Percentiles rank a stretch among this genome's conserved stretches.
These are phyloP conservation scores for Phoebastria nigripes DNA, from an alignment of 2,797 vertebrate species.

Conservation along the genomic window DNA sequence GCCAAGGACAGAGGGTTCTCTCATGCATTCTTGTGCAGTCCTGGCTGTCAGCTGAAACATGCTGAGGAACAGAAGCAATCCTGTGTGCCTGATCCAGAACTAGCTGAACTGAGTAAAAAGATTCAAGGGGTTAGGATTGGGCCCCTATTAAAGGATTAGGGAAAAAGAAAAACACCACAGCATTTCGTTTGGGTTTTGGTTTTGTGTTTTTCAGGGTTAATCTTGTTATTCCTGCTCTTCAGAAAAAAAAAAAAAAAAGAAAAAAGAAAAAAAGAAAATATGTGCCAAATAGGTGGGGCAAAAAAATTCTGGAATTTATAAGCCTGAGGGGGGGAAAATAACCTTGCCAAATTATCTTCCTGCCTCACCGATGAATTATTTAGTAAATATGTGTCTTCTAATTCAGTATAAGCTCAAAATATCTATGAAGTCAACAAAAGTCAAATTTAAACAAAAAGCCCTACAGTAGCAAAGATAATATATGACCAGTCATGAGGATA, in stretches of 20 bases:
- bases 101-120: not conserved
- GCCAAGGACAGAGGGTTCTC: conserved; percentile 47
- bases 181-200: not conserved
- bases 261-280: not conserved
- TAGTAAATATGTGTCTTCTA: conserved; percentile 17
- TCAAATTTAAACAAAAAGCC: not conserved
- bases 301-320: not conserved
- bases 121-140: not conserved
- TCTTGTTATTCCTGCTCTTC: not conserved
- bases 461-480: not conserved
- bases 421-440: not conserved
- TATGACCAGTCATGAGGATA: not conserved
- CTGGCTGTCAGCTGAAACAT: conserved; percentile 24
- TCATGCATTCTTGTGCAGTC: conserved; percentile 3
- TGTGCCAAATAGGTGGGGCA: not conserved
- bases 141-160: not conserved
- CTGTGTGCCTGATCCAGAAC: not conserved
- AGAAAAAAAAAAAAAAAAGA: not conserved
- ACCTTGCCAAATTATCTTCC: not conserved
- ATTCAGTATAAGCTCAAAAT: not conserved
- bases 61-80: not conserved
- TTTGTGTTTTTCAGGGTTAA: not conserved
- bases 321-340: not conserved
- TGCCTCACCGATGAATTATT: not conserved
- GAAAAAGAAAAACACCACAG: not conserved